Percentiles rank a stretch among this genome's conserved stretches.
Conservation (phyloP, 2,113 vertebrate genomes). For the Silurus meridionalis region DNA sequence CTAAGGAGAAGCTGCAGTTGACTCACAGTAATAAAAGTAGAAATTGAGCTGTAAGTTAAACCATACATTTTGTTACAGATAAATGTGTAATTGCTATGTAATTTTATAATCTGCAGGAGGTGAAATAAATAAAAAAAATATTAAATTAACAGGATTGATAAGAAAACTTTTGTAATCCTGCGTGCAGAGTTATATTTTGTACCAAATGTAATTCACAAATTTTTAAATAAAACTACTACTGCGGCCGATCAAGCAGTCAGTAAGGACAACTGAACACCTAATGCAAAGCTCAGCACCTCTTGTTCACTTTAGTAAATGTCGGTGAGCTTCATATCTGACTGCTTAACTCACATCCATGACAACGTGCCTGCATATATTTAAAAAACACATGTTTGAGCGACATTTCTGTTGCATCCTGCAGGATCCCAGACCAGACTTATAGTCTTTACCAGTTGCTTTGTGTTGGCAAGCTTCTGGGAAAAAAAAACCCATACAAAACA, state of each 20-base stretch:
- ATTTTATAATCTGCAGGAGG: background rate
- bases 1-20: slow-evolving; percentile 29
- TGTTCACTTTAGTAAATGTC: background rate
- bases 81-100: background rate
- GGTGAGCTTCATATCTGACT: background rate
- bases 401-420: background rate
- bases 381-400: background rate
- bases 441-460: background rate
- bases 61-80: slow-evolving; percentile 38
- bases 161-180: background rate
- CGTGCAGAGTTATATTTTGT: background rate
- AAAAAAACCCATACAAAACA: background rate
- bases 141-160: background rate
- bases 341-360: background rate
- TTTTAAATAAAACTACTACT: background rate
- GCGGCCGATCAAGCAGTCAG: background rate
- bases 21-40: slow-evolving; percentile 34
- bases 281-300: background rate
- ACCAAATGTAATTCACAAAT: background rate
- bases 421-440: background rate
- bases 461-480: background rate
- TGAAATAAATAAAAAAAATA: background rate
- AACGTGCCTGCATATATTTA: background rate
- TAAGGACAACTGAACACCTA: background rate
- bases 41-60: slow-evolving; percentile 37